phyloP scores from a whole-genome alignment of 64 coral and sea anemone genomes.

The Actinia tenebrosa region DNA sequence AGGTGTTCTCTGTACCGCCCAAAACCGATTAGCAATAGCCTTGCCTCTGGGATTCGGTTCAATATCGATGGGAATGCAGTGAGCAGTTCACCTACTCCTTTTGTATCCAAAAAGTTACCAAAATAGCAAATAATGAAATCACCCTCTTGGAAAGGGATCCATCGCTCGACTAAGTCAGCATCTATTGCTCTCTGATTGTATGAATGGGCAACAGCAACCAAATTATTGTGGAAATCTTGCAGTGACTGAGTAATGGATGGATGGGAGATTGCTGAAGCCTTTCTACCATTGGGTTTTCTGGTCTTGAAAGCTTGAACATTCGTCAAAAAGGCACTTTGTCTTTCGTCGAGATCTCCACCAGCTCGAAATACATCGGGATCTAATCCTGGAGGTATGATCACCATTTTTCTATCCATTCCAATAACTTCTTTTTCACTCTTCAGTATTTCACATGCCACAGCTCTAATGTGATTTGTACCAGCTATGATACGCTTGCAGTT shows the following conservation, averaged over 20 bases:
- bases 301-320: conserved; percentile 59
- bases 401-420: conserved; percentile 55
- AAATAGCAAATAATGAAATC: conserved; percentile 83
- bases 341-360: conserved; percentile 44
- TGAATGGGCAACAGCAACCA: conserved; percentile 51
- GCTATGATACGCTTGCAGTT: conserved; percentile 66
- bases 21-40: conserved; percentile 75
- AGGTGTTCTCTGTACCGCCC: conserved; percentile 84
- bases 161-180: conserved; percentile 76
- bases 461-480: conserved; percentile 67
- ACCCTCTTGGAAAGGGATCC: conserved; percentile 64
- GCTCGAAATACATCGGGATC: conserved; percentile 77
- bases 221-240: conserved; percentile 37
- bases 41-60: conserved; percentile 54
- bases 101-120: conserved; percentile 87
- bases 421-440: conserved; percentile 49
- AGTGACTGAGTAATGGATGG: conserved; percentile 6
- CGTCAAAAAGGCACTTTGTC: conserved; percentile 61
- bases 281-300: conserved; percentile 67
- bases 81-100: conserved; percentile 83
- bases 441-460: conserved; percentile 54
- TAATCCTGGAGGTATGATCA: conserved; percentile 83
- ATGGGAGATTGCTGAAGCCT: conserved; percentile 26
- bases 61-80: conserved; percentile 76
- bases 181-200: conserved; percentile 79